phyloP scores from a whole-genome alignment of 2,888 invertebrate species.

The Malacosoma neustria region DNA sequence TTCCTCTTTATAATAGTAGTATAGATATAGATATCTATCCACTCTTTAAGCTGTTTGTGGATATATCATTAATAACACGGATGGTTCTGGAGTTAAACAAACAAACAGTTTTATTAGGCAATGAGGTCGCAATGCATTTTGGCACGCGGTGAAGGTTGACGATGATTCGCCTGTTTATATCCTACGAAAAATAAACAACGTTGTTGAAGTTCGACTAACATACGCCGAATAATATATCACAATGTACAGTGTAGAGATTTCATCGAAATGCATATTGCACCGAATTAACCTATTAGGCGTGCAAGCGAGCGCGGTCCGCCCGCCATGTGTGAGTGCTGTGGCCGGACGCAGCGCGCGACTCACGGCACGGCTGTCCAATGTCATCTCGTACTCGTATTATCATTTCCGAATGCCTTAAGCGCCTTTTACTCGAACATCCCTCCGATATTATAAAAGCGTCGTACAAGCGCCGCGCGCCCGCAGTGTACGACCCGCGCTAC shows the following conservation, averaged over 20 bases:
- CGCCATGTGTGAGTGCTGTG: neutral
- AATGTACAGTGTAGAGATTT: too few species aligned
- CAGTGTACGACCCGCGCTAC: conserved; percentile 60
- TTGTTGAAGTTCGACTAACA: neutral
- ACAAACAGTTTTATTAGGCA: too few species aligned
- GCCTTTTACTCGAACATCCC: conserved; percentile 62
- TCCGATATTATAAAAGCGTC: conserved; percentile 64
- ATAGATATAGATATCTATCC: too few species aligned
- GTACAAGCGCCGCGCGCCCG: conserved; percentile 54
- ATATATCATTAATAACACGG: too few species aligned
- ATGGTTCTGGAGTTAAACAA: too few species aligned
- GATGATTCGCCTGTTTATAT: too few species aligned
- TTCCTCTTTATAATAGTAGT: too few species aligned
- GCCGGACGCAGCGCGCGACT: conserved; percentile 1
- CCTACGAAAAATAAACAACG: too few species aligned
- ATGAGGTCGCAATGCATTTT: neutral
- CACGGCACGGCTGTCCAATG: conserved; percentile 34
- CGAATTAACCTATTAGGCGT: neutral
- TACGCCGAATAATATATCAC: too few species aligned
- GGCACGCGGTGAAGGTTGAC: neutral
- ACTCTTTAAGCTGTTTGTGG: too few species aligned
- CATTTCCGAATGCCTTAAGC: conserved; percentile 42
- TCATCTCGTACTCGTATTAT: conserved; percentile 39
- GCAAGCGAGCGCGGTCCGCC: neutral
- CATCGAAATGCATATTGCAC: neutral